Evolutionary conservation across 2,888 invertebrate genomes (phyloP), one percentile per base, ranked within the genome.

Genomic region (Aphodius granarius): DNA sequence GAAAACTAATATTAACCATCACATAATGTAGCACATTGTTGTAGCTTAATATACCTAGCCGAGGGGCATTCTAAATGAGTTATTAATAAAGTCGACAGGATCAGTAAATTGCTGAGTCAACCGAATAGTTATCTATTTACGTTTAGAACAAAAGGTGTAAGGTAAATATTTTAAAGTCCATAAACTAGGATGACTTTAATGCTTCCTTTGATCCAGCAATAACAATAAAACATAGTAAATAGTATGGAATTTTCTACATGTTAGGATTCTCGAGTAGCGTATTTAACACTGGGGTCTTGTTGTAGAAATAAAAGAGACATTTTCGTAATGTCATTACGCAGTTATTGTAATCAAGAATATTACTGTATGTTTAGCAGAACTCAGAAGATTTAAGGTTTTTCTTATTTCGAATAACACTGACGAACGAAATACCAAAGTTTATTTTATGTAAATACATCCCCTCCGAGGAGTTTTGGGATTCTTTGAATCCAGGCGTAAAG

Each of bases 101-200:
- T 43, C 43, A 43, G 43, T 43, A 43, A 43, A 43, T 43, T 9
- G 43, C 13, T 43, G 43, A 43, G 43, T 43, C 43, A 43, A 43
- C 43, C 43, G 43, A 43, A 43, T 43, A 43, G 43, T 43, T 13
- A 43, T 43, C 43, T 75, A 75, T 73, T 76, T 76, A 76, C 76
- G 76, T 22, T 73, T 43, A 43, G 72, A 64, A 68, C 75, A 72
- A 72, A 73, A 76, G 76, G 72, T 71, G 72, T 43, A 76, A 76
- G 70, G 76, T 76, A 76, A 76, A 76, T 76, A 76, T 76, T 76
- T 76, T 66, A 76, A 73, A 76, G 70, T 73, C 76, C 73, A 76
- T 76, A 76, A 76, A 73, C 64, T 76, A 73, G 70, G 70, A 76
- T 64, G 68, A 73, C 73, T 76, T 75, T 75, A 75, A 75, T 75